Conservation (phyloP, 2,888 invertebrate genomes). For the Chrysotoxum bicinctum region DNA sequence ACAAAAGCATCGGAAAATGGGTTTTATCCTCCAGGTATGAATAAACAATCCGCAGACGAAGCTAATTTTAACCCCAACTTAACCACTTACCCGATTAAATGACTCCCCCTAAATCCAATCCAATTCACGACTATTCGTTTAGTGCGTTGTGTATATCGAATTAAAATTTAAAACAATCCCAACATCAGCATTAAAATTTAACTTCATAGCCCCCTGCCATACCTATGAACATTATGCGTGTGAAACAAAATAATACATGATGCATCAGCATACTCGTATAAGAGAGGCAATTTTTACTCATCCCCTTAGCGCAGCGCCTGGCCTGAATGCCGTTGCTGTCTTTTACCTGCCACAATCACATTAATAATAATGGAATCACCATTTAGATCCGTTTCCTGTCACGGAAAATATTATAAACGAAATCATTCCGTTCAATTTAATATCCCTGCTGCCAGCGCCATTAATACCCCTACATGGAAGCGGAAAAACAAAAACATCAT, state of each 20-base stretch:
- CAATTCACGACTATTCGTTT: neutral
- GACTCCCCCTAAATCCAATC: neutral
- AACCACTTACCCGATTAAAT: conserved; percentile 8
- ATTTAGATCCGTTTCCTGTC: conserved; percentile 64
- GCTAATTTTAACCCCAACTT: neutral
- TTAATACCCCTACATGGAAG: conserved; percentile 23
- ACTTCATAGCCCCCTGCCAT: neutral
- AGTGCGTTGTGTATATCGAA: conserved; percentile 1
- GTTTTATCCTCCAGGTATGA: neutral
- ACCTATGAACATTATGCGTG: neutral
- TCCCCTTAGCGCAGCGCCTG: neutral
- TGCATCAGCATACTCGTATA: neutral
- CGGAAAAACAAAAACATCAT: conserved; percentile 19
- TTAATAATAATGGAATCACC: conserved; percentile 68
- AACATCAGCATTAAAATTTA: neutral
- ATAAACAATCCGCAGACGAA: conserved; percentile 1
- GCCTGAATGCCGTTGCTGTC: neutral
- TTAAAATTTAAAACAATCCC: conserved; percentile 19
- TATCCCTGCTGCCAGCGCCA: conserved; percentile 40
- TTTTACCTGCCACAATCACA: conserved; percentile 41
- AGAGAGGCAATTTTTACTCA: neutral
- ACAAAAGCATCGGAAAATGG: neutral
- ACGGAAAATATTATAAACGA: conserved; percentile 55
- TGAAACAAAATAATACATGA: neutral
- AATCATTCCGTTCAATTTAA: conserved; percentile 62